phyloP scores from a whole-genome alignment of 2,888 invertebrate genomes.

The Dioctria linearis region DNA sequence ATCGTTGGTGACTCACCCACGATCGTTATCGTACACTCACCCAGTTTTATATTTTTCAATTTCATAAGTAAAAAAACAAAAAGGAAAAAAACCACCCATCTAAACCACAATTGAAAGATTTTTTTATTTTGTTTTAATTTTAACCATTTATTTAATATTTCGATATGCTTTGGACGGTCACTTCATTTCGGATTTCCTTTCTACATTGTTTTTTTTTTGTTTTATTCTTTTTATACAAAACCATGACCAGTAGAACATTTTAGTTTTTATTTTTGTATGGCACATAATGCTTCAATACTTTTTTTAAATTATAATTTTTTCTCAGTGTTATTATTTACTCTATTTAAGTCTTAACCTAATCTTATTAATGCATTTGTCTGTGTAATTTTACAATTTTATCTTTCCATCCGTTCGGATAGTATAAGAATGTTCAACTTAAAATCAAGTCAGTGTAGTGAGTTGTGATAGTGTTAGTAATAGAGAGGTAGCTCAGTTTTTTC shows the following conservation, averaged over 20 bases:
- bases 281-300: slow-evolving; percentile 27
- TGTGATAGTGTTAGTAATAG: slow-evolving; percentile 17
- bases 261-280: slow-evolving; percentile 16
- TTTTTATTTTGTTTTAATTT: slow-evolving; percentile 43
- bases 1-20: not conserved
- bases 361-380: slow-evolving; percentile 21
- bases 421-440: not conserved
- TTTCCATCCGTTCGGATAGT: not conserved
- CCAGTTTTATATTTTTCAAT: too few species aligned
- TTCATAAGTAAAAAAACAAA: not conserved
- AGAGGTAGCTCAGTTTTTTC: slow-evolving; percentile 41
- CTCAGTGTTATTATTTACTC: slow-evolving; percentile 17
- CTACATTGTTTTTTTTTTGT: not conserved
- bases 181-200: slow-evolving; percentile 34
- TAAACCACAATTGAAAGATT: not conserved
- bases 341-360: slow-evolving; percentile 27
- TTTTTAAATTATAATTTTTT: not conserved
- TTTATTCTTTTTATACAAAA: slow-evolving; percentile 30
- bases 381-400: slow-evolving; percentile 1
- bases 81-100: not conserved
- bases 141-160: slow-evolving; percentile 44
- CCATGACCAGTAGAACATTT: slow-evolving; percentile 25
- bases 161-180: slow-evolving; percentile 53
- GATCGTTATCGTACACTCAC: not conserved
- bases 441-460: not conserved